A percentile compares a stretch with the other conserved stretches of the same genome.
Conservation (phyloP, 2,113 vertebrate genomes). For the Actenoides lindsayi region DNA sequence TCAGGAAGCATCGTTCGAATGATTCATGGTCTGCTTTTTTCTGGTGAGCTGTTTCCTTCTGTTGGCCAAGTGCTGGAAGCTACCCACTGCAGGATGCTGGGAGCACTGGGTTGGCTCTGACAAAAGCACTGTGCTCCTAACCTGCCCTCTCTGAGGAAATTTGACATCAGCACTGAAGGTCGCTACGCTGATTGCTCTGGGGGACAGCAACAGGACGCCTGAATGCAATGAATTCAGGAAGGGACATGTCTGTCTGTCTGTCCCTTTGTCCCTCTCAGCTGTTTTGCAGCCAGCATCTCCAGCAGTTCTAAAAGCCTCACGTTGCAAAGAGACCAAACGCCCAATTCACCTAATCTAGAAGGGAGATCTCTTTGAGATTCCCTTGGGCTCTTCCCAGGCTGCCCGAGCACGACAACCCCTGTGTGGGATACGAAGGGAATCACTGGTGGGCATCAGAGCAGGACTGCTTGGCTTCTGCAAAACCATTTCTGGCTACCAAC, state of each 20-base stretch:
- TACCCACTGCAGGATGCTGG: not conserved
- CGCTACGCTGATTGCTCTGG: too few relatives aligned
- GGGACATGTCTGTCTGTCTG: not conserved
- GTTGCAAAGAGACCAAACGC: not conserved
- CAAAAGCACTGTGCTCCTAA: not conserved
- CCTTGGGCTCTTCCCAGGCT: not conserved
- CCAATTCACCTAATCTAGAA: not conserved
- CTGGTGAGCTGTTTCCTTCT: not conserved
- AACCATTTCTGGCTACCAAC: not conserved
- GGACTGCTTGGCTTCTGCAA: not conserved
- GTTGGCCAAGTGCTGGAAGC: not conserved
- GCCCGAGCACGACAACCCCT: not conserved
- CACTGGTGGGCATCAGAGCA: fast-evolving
- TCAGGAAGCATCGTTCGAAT: not conserved
- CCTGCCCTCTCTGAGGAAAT: not conserved
- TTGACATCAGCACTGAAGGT: not conserved
- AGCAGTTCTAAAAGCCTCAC: not conserved
- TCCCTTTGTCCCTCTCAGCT: not conserved
- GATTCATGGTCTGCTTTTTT: not conserved
- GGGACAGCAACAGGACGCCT: not conserved
- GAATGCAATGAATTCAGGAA: not conserved
- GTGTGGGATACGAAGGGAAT: fast-evolving
- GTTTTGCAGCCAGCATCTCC: not conserved
- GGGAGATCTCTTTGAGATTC: not conserved
- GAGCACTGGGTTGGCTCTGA: not conserved